Conservation (phyloP, 2,797 vertebrate species). For the Tokudaia muenninki region DNA sequence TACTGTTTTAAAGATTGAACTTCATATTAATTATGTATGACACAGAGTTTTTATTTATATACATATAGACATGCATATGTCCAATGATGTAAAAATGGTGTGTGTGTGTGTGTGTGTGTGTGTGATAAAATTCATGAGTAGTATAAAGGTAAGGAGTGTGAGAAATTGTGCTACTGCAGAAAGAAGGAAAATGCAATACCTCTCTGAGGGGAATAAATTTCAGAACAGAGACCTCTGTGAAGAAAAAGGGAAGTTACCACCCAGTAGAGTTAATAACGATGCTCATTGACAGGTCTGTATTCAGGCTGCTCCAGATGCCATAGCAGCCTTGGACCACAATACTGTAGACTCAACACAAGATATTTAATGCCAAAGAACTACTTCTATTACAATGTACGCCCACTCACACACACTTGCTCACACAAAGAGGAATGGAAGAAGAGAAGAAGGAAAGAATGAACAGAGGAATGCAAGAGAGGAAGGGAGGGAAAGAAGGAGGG, state of each 20-base stretch:
- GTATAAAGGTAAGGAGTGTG: neutral
- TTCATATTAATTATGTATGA: neutral
- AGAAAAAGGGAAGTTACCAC: neutral
- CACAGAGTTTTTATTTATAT: neutral
- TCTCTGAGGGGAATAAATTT: neutral
- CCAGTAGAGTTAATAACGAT: neutral
- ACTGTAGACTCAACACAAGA: neutral
- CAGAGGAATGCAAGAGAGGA: neutral
- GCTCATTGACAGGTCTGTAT: neutral
- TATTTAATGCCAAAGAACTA: neutral
- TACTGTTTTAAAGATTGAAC: neutral
- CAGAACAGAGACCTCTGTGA: neutral
- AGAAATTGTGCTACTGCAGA: neutral
- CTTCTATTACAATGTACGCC: neutral
- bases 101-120: neutral
- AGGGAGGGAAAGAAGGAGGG: no score
- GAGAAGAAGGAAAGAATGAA: no score
- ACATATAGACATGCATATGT: neutral
- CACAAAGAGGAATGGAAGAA: fast-evolving
- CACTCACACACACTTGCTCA: no score
- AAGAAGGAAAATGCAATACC: neutral
- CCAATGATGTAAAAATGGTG: neutral
- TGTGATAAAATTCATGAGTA: neutral
- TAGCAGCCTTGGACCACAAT: neutral
- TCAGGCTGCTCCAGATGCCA: neutral